phyloP scores from a whole-genome alignment of 2,113 vertebrate genomes.

The Bucco capensis region DNA sequence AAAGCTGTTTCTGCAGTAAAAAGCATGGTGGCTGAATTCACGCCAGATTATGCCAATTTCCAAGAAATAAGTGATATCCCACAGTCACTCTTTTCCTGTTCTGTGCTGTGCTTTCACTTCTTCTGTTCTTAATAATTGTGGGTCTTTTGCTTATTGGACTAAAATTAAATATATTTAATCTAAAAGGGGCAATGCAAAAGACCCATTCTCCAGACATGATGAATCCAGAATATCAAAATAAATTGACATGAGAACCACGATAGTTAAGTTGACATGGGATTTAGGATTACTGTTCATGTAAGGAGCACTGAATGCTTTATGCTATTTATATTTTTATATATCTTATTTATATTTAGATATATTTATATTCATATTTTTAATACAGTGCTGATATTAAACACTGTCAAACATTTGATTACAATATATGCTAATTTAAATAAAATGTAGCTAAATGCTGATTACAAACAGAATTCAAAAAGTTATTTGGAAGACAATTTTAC shows the following conservation, averaged over 20 bases:
- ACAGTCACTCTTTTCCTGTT: neutral
- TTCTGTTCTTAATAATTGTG: neutral
- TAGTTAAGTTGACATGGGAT: neutral
- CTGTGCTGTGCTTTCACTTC: neutral
- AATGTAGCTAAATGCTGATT: neutral
- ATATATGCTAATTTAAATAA: neutral
- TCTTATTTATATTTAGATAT: too few relatives aligned
- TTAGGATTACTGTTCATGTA: neutral
- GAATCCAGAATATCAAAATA: neutral
- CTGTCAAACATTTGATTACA: neutral
- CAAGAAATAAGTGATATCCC: neutral
- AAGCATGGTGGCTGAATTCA: neutral
- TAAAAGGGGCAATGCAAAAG: neutral
- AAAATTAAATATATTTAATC: neutral
- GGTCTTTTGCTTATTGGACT: neutral
- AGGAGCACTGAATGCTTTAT: neutral
- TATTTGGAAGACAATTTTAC: neutral
- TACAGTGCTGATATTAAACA: neutral
- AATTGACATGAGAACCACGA: neutral
- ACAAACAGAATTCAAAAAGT: neutral
- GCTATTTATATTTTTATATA: neutral
- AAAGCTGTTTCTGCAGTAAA: neutral
- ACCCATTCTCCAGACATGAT: neutral
- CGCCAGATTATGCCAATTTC: neutral
- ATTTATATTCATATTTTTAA: too few relatives aligned